Conservation (phyloP, 2,113 vertebrate species). For the Dromiciops gliroides region DNA sequence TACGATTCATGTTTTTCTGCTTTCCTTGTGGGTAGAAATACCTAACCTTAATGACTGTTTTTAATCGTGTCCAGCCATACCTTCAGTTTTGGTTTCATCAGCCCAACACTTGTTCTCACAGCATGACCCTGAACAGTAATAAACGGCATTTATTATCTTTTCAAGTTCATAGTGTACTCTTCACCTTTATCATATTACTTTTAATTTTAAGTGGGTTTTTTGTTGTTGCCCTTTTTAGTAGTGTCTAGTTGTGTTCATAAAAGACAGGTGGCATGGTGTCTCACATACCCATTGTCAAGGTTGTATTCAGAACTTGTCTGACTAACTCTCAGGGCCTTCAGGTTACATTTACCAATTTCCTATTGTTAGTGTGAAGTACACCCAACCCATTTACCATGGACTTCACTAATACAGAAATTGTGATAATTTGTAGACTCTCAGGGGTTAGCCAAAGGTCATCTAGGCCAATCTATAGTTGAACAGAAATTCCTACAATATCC, state of each 20-base stretch:
- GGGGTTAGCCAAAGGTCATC: no score
- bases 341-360: no score
- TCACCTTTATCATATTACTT: not conserved
- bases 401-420: not conserved
- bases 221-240: not conserved
- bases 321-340: no score
- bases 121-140: not conserved
- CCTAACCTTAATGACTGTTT: not conserved
- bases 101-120: slow-evolving; percentile 14
- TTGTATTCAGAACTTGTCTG: no score
- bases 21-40: not conserved
- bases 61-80: slow-evolving; percentile 30
- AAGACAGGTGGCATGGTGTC: no score
- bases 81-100: slow-evolving; percentile 12
- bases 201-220: not conserved
- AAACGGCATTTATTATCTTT: slow-evolving; percentile 5
- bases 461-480: no score
- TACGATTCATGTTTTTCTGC: not conserved
- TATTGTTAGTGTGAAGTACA: no score
- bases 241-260: not conserved
- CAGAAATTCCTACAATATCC: no score
- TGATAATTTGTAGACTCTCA: not conserved
- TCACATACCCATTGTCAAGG: no score
- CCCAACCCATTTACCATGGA: no score
- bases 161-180: not conserved